Conservation (phyloP, 2,797 vertebrate genomes). For the Hypotaenidia philippensis region DNA sequence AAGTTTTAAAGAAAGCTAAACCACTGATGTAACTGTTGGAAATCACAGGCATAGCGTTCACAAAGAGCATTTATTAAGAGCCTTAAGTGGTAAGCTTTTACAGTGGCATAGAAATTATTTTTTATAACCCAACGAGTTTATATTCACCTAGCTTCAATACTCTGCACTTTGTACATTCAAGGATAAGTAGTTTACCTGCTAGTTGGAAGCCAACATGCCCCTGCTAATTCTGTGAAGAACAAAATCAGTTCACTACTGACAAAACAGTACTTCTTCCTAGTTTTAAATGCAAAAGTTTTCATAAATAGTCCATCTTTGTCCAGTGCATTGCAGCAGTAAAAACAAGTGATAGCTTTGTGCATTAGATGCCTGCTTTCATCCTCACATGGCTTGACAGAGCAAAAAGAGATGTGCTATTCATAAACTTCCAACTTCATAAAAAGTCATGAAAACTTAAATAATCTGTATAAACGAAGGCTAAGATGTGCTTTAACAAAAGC, state of each 20-base stretch:
- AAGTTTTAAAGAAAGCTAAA: slow-evolving; percentile 1
- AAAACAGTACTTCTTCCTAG: background rate
- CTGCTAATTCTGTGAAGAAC: background rate
- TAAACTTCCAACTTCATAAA: background rate
- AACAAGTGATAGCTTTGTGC: background rate
- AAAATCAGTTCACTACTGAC: background rate
- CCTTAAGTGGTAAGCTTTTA: background rate
- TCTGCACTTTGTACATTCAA: background rate
- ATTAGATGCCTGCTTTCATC: background rate
- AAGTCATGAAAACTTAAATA: background rate
- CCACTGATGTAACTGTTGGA: background rate
- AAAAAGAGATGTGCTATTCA: background rate
- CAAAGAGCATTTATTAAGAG: background rate
- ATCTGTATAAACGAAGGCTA: background rate
- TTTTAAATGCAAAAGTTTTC: background rate
- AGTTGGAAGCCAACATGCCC: background rate
- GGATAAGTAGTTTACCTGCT: background rate
- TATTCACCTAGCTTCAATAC: background rate
- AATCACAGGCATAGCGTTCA: background rate
- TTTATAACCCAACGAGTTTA: background rate
- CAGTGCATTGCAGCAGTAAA: background rate
- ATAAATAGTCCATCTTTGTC: background rate
- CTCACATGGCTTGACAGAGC: background rate
- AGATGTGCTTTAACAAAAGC: background rate
- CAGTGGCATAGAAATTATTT: background rate